phyloP scores from a whole-genome alignment of 2,113 vertebrate genomes.

The Albula glossodonta region DNA sequence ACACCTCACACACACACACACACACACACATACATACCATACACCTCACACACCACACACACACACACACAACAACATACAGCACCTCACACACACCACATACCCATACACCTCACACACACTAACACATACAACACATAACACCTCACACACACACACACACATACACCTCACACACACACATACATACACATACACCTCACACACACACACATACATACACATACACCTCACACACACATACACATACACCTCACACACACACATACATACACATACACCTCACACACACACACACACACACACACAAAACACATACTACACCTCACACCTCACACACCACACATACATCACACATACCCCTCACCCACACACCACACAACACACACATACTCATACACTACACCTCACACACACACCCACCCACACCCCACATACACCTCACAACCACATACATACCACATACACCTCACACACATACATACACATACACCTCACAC shows the following conservation, averaged over 20 bases:
- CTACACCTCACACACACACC: neutral
- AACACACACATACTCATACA: neutral
- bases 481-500: neutral
- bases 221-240: neutral
- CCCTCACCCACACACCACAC: neutral
- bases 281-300: slow-evolving; percentile 11
- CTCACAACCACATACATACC: neutral
- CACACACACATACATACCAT: neutral
- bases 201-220: slow-evolving; percentile 9
- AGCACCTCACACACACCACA: neutral
- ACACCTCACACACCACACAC: neutral
- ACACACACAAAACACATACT: neutral
- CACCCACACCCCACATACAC: no score
- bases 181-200: neutral
- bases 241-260: no score
- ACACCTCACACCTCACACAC: neutral
- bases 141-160: neutral
- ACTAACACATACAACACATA: no score
- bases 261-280: neutral
- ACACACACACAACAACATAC: neutral
- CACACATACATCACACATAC: neutral
- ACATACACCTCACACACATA: neutral
- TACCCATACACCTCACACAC: neutral
- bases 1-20: neutral
- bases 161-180: neutral